Evolutionary conservation across 2,797 vertebrate species (phyloP), one percentile per base, ranked within the genome.

Genomic region (Leptoclinus maculatus): DNA sequence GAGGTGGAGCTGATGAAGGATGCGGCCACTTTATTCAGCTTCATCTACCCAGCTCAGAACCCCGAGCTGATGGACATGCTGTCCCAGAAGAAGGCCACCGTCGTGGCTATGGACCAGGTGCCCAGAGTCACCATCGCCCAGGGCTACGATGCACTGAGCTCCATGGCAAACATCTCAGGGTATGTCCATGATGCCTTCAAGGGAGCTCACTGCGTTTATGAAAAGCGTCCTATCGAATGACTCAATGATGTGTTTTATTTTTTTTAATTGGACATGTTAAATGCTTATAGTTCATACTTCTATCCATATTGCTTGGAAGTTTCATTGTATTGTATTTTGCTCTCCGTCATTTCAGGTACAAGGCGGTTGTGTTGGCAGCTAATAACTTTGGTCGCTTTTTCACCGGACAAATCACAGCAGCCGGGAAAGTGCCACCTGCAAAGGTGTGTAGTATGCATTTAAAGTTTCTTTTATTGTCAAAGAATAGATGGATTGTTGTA

Each of bases 311-410:
- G 3, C 49, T 16, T 21, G 21, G 21, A 38, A 25, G 34, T 36
- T 41, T 60, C 4, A 17, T 21, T 63, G 1, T 25, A 0, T 58
- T 63, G 11, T n/a, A 16, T 27, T 36, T 19, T 47, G 1, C 49
- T 57, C 7, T 86, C 29, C 51, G 9, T 86, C 78, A 71, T 89
- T 82, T 74, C 92, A 99, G 98, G 51, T 99, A 99, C 90, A 99
- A 99, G 91, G 95, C 98, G 1, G 98, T 99, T 27, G 96, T 99
- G 16, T 81, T 99, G 89, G 98, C 98, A 86, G 98, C 98, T 23
- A 98, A 99, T 95, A 95, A 95, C 89, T 96, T 96, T 59, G 96
- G 96, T 4, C 93, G 96, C 5, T 96, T 96, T 86, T 96, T 96
- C 89, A 96, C 96, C 1, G 96, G 92, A 76, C 95, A 96, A 80